Evolutionary conservation across 2,888 invertebrate species (phyloP).

Genomic region (Acronicta alni): DNA sequence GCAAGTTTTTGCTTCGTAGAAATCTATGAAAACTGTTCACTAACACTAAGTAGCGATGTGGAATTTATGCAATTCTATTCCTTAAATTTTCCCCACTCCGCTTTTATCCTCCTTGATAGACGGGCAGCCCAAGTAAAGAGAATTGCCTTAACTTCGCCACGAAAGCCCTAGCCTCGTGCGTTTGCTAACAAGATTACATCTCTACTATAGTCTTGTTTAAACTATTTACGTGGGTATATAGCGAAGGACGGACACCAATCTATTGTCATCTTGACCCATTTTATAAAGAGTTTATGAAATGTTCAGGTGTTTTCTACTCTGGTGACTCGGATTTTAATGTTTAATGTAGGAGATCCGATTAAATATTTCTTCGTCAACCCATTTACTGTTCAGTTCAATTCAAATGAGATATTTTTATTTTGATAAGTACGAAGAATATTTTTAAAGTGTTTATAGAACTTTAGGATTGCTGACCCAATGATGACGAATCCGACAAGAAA

Average conservation of each 20-base stretch:
- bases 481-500: too few relatives aligned
- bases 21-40: not conserved
- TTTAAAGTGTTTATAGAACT: too few relatives aligned
- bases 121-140: slow-evolving; percentile 73
- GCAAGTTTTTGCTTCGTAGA: too few relatives aligned
- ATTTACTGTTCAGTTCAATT: too few relatives aligned
- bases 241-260: slow-evolving; percentile 45
- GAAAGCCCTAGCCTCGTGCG: slow-evolving; percentile 75
- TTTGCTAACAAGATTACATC: slow-evolving; percentile 83
- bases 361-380: too few relatives aligned
- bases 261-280: slow-evolving; percentile 49
- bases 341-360: too few relatives aligned
- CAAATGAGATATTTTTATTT: too few relatives aligned
- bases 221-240: slow-evolving; percentile 72
- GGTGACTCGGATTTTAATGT: not conserved
- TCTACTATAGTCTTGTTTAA: slow-evolving; percentile 74
- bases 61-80: not conserved
- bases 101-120: not conserved
- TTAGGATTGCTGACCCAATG: too few relatives aligned
- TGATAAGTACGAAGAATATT: too few relatives aligned
- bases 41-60: not conserved
- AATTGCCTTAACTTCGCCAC: slow-evolving; percentile 77
- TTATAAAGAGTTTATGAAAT: slow-evolving; percentile 18
- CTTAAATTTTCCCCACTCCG: not conserved
- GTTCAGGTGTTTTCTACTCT: slow-evolving; percentile 18